Percentiles rank a stretch among this genome's conserved stretches.
Evolutionary conservation across 2,797 vertebrate genomes (phyloP).

Genomic region (Ciconia nigra): DNA sequence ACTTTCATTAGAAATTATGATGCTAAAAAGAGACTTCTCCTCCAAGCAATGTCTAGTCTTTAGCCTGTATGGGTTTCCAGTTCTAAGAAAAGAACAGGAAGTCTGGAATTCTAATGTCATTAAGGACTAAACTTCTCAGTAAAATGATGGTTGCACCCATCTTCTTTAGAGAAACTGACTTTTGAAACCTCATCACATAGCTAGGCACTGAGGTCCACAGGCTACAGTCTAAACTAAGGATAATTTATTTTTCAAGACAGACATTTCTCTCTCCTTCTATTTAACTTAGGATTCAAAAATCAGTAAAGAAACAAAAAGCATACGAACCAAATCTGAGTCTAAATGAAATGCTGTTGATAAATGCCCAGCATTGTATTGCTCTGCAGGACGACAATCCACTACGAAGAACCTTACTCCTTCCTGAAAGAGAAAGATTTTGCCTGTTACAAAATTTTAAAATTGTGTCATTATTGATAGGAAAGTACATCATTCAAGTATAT

Average conservation of each 20-base stretch:
- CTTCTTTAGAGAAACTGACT: background rate
- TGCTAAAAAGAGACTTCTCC: background rate
- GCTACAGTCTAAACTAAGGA: background rate
- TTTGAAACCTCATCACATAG: background rate
- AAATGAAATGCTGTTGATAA: conserved; percentile 97
- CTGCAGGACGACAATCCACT: conserved; percentile 96
- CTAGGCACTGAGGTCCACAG: background rate
- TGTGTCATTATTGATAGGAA: background rate
- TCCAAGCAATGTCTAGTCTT: background rate
- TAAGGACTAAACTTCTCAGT: background rate
- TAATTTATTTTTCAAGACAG: background rate
- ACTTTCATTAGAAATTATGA: background rate
- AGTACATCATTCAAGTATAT: background rate
- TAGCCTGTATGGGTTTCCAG: background rate
- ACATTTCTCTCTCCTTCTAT: background rate
- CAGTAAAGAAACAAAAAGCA: background rate
- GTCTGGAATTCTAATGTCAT: background rate
- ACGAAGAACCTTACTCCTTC: conserved; percentile 98
- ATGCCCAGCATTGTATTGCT: conserved; percentile 98
- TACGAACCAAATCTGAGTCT: conserved; percentile 95
- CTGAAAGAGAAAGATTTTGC: conserved; percentile 69
- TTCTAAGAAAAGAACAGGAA: background rate
- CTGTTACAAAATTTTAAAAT: background rate
- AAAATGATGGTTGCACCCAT: background rate
- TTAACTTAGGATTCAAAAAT: background rate